A percentile compares a stretch with the other conserved stretches of the same genome.
phyloP scores from a whole-genome alignment of 2,797 vertebrate genomes.

The Telmatherina bonti region DNA sequence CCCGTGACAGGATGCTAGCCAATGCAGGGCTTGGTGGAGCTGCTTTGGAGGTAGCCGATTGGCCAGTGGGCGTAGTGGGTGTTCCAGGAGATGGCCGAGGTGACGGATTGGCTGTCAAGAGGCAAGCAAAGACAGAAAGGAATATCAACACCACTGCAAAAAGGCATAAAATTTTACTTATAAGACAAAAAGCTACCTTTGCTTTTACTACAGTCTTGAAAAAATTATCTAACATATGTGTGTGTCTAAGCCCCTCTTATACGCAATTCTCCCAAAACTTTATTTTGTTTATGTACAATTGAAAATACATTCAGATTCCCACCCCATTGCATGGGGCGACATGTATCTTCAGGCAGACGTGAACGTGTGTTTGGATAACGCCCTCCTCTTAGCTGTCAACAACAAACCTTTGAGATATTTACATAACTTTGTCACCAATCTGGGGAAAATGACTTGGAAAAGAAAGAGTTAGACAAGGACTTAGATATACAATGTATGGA shows the following conservation, averaged over 20 bases:
- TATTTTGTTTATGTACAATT: too few relatives aligned
- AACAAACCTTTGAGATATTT: too few relatives aligned
- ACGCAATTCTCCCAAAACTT: not conserved
- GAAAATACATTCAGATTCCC: too few relatives aligned
- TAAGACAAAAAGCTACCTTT: too few relatives aligned
- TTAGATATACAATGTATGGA: too few relatives aligned
- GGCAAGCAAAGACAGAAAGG: constrained; percentile 11
- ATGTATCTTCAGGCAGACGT: too few relatives aligned
- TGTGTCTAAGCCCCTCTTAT: not conserved
- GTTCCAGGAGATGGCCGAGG: constrained; percentile 90
- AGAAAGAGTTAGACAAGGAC: too few relatives aligned
- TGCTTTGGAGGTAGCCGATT: constrained; percentile 84
- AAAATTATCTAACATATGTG: not conserved
- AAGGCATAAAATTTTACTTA: not conserved
- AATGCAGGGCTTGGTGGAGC: constrained; percentile 85
- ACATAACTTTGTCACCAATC: too few relatives aligned
- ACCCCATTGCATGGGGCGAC: too few relatives aligned
- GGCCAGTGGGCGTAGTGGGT: constrained; percentile 88
- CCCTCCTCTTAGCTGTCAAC: too few relatives aligned
- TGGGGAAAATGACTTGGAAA: too few relatives aligned
- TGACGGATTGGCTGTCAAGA: constrained; percentile 89
- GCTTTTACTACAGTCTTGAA: not conserved
- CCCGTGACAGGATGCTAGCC: constrained; percentile 95
- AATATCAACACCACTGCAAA: constrained; percentile 1
- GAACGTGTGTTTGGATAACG: too few relatives aligned